Conservation (phyloP, 2,797 vertebrate species). For the Arrhamphus sclerolepis region DNA sequence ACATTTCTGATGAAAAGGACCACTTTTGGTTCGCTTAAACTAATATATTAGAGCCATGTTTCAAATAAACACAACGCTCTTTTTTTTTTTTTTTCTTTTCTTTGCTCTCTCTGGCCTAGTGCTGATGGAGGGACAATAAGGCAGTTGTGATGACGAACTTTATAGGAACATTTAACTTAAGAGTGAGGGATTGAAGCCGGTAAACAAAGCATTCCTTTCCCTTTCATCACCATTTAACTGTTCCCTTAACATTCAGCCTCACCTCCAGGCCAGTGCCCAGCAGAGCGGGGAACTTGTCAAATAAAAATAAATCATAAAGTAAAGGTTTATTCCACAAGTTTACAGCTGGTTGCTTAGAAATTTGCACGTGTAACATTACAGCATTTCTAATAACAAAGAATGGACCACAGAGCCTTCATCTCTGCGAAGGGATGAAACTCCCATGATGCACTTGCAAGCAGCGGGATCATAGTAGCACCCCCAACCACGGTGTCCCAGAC, state of each 20-base stretch:
- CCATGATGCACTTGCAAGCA: slow-evolving; percentile 35
- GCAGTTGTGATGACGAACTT: slow-evolving; percentile 71
- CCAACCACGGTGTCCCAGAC: slow-evolving; percentile 51
- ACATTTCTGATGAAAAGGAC: slow-evolving; percentile 77
- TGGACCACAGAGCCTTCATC: slow-evolving; percentile 20
- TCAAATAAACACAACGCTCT: slow-evolving; percentile 80
- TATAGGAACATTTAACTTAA: slow-evolving; percentile 74
- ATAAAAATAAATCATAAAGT: slow-evolving; percentile 81
- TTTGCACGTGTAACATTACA: slow-evolving; percentile 14
- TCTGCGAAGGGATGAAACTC: not conserved
- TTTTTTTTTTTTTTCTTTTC: slow-evolving; percentile 17
- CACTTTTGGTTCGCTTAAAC: slow-evolving; percentile 73
- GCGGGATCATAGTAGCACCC: slow-evolving; percentile 39
- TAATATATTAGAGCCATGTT: slow-evolving; percentile 74
- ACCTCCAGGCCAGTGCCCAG: slow-evolving; percentile 75
- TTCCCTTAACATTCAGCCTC: slow-evolving; percentile 72
- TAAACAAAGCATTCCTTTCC: slow-evolving; percentile 84
- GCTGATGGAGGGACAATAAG: slow-evolving; percentile 65
- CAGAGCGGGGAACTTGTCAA: slow-evolving; percentile 73
- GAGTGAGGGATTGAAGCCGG: slow-evolving; percentile 76
- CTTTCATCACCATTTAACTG: slow-evolving; percentile 81
- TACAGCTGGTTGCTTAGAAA: slow-evolving; percentile 31
- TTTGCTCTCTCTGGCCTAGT: slow-evolving; percentile 16
- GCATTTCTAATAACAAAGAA: slow-evolving; percentile 26
- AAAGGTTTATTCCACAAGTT: slow-evolving; percentile 65